Percentiles rank a stretch among this genome's conserved stretches.
Conservation (phyloP, 2,797 vertebrate species). For the Mallotus villosus region DNA sequence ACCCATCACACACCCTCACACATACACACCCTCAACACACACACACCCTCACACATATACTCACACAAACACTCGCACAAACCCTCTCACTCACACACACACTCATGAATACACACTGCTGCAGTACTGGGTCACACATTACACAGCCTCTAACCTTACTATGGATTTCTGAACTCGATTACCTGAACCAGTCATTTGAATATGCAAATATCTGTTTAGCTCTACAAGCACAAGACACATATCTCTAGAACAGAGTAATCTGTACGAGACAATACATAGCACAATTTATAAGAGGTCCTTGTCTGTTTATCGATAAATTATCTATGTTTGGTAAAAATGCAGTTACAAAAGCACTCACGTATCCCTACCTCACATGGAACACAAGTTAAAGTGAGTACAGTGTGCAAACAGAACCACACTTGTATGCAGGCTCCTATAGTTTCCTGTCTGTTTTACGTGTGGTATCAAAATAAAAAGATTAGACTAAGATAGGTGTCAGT, state of each 20-base stretch:
- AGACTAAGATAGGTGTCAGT: conserved; percentile 48
- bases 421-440: conserved; percentile 49
- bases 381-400: neutral
- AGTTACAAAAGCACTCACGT: neutral
- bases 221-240: neutral
- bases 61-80: conserved; percentile 35
- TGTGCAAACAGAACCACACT: neutral
- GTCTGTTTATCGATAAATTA: neutral
- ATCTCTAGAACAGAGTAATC: neutral
- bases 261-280: neutral
- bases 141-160: neutral
- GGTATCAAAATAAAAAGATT: conserved; percentile 51
- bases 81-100: conserved; percentile 31
- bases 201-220: conserved; percentile 46
- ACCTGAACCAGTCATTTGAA: conserved; percentile 50
- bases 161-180: conserved; percentile 44
- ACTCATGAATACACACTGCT: neutral
- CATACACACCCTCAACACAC: neutral
- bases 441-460: conserved; percentile 47
- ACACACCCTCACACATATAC: neutral
- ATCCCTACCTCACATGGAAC: neutral
- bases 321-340: too few relatives aligned
- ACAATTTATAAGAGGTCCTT: neutral
- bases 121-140: neutral
- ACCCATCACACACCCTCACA: conserved; percentile 5